Percentiles rank a stretch among this genome's conserved stretches.
Conservation (phyloP, 2,797 vertebrate genomes). For the Glyptemys insculpta region DNA sequence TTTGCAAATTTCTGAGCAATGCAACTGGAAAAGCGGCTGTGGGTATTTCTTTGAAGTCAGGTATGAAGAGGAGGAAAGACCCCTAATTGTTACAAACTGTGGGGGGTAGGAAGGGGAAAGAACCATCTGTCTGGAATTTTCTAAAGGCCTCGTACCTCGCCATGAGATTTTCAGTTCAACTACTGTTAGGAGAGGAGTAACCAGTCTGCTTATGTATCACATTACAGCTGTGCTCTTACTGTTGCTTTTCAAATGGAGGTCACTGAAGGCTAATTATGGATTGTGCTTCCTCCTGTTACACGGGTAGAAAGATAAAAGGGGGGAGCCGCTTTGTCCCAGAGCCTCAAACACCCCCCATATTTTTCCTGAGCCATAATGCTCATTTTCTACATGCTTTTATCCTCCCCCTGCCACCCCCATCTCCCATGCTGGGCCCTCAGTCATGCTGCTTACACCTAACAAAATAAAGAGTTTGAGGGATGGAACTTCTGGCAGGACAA, state of each 20-base stretch:
- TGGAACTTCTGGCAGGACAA: conserved; percentile 1
- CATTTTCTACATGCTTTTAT: background rate
- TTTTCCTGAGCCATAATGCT: background rate
- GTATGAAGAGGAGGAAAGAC: background rate
- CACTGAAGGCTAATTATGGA: background rate
- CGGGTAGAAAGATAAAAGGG: background rate
- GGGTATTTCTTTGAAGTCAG: background rate
- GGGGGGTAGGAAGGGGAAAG: too few relatives aligned
- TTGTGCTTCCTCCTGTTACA: background rate
- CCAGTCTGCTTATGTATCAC: background rate
- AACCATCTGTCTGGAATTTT: background rate
- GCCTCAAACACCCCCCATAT: background rate
- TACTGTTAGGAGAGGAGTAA: background rate
- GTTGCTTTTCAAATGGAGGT: background rate
- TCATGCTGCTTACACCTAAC: background rate
- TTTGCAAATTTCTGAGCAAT: background rate
- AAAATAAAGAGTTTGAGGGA: background rate
- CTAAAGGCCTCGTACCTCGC: background rate
- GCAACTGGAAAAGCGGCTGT: background rate
- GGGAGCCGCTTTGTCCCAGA: background rate
- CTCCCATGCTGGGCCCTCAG: background rate
- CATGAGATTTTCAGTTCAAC: background rate
- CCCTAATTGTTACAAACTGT: background rate
- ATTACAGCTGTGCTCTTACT: background rate
- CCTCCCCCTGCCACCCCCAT: background rate